These are phyloP conservation scores for Helicoverpa armigera DNA, from an alignment of 1,140 invertebrate species.

Conservation along the genomic window DNA sequence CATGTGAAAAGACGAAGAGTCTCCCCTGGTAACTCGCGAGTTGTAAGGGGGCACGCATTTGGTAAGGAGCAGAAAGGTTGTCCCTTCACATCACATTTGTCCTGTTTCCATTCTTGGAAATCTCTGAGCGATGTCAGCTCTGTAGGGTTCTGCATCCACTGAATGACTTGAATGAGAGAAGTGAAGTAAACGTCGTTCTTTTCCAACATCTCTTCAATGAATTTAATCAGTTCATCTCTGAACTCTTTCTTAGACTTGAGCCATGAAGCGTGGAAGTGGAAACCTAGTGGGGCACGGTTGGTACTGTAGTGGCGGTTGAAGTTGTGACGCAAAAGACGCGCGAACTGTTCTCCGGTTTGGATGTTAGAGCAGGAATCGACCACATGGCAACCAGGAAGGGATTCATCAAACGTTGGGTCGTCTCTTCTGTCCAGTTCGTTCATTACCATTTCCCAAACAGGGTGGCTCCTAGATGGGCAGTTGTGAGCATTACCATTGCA, in stretches of 20 bases:
- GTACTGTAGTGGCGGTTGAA: conserved; percentile 97
- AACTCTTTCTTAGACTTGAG: conserved; percentile 97
- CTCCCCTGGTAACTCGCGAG: conserved; percentile 96
- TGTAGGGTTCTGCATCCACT: conserved; percentile 99
- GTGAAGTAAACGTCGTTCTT: conserved; percentile 98
- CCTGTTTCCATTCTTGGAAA: conserved; percentile 97
- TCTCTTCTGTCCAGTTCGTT: conserved; percentile 97
- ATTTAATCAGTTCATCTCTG: conserved; percentile 96
- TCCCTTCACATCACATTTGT: conserved; percentile 97
- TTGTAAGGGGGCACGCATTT: conserved; percentile 96
- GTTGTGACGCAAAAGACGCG: conserved; percentile 95
- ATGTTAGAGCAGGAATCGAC: conserved; percentile 98
- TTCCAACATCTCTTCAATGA: conserved; percentile 96
- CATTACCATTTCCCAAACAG: conserved; percentile 98
- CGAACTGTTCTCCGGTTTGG: conserved; percentile 95
- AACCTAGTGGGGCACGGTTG: conserved; percentile 97
- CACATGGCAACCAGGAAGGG: conserved; percentile 96
- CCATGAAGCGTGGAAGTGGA: conserved; percentile 98
- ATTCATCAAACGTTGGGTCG: conserved; percentile 96
- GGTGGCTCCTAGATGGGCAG: conserved; percentile 95
- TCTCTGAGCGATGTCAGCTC: conserved; percentile 94
- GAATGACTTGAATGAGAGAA: conserved; percentile 97
- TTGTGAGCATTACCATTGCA: conserved; percentile 97
- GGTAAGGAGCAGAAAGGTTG: conserved; percentile 96
- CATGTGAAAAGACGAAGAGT: conserved; percentile 97